Evolutionary conservation across 2,113 vertebrate species (phyloP).

Genomic region (Toxostoma redivivum): DNA sequence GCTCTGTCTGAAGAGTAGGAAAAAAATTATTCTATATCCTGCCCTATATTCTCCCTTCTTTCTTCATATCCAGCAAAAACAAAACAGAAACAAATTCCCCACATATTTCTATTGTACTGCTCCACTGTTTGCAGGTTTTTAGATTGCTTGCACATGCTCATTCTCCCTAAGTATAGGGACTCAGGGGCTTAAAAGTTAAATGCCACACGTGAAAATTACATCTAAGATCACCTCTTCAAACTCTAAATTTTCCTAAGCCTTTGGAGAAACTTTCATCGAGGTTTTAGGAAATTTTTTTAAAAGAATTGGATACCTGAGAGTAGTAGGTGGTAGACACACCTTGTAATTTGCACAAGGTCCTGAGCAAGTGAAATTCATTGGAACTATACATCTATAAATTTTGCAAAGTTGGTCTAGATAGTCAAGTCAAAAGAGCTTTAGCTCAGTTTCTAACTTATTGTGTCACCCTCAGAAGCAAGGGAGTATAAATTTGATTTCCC

Average conservation of each 20-base stretch:
- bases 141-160: background rate
- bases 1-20: background rate
- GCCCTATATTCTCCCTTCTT: background rate
- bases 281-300: background rate
- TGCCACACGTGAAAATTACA: background rate
- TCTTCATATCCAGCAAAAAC: background rate
- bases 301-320: background rate
- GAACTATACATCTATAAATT: too few species aligned
- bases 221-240: background rate
- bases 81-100: background rate
- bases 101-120: background rate
- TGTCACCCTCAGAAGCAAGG: background rate
- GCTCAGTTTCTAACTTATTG: background rate
- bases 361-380: background rate
- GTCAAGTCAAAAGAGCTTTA: background rate
- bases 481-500: background rate
- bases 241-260: background rate
- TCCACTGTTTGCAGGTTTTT: background rate
- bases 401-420: background rate
- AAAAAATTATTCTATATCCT: background rate
- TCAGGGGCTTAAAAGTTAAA: background rate
- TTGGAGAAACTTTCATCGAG: background rate
- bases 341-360: background rate
- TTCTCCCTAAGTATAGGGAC: rapidly evolving
- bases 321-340: rapidly evolving